phyloP scores from a whole-genome alignment of 1,140 invertebrate species.

The Caenorhabditis latens region DNA sequence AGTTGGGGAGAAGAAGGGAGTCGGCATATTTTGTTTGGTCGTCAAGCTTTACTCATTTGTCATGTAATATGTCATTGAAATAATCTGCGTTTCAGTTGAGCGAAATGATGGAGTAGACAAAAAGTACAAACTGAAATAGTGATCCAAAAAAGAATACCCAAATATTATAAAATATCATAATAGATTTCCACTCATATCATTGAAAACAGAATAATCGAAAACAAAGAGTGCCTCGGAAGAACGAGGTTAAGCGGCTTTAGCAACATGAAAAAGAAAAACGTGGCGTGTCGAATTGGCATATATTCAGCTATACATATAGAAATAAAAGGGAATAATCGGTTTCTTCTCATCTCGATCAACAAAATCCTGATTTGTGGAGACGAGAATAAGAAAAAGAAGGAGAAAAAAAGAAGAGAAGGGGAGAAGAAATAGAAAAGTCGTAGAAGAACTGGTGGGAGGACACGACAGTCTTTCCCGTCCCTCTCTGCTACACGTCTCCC shows the following conservation, averaged over 20 bases:
- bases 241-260: conserved; percentile 24
- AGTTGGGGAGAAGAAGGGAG: too few relatives aligned
- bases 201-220: not conserved
- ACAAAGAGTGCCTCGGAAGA: not conserved
- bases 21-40: conserved; percentile 11
- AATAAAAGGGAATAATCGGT: conserved; percentile 42
- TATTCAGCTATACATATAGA: conserved; percentile 33
- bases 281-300: conserved; percentile 24
- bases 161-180: not conserved
- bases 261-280: conserved; percentile 4
- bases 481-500: not conserved
- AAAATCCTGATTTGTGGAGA: conserved; percentile 46
- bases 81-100: too few relatives aligned
- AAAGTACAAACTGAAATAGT: not conserved
- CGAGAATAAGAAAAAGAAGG: conserved; percentile 15
- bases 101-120: not conserved
- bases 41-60: not conserved
- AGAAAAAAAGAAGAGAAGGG: not conserved
- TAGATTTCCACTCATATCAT: too few relatives aligned
- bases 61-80: not conserved
- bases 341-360: conserved; percentile 52
- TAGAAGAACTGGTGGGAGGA: conserved; percentile 39
- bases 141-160: not conserved
- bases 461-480: too few relatives aligned
- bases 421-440: conserved; percentile 4